Percentiles rank a stretch among this genome's conserved stretches.
phyloP scores from a whole-genome alignment of 2,113 vertebrate genomes.

The Gadus macrocephalus region DNA sequence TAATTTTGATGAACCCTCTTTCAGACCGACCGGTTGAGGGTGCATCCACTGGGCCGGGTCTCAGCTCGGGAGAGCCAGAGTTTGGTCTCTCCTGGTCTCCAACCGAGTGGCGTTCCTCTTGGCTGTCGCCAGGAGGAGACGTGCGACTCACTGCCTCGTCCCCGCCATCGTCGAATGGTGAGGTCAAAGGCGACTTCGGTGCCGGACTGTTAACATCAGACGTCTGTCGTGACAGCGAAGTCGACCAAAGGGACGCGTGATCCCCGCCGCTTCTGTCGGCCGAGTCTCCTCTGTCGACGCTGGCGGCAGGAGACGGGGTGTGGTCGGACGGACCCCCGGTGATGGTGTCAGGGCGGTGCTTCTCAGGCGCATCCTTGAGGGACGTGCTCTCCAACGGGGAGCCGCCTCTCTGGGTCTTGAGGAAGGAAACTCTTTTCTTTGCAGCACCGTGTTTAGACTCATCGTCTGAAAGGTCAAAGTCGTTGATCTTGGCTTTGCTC shows the following conservation, averaged over 20 bases:
- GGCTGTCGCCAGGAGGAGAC: neutral
- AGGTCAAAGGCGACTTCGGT: slow-evolving; percentile 26
- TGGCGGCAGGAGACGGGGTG: neutral
- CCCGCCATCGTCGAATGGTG: slow-evolving; percentile 33
- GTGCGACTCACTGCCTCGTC: slow-evolving; percentile 15
- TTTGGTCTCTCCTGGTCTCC: slow-evolving; percentile 28
- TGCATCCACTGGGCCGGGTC: slow-evolving; percentile 41
- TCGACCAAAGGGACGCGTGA: slow-evolving; percentile 6
- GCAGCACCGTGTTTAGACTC: slow-evolving; percentile 64
- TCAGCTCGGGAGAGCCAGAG: slow-evolving; percentile 53
- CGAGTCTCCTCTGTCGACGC: slow-evolving; percentile 20
- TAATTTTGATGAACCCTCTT: neutral
- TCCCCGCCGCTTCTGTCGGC: slow-evolving; percentile 24
- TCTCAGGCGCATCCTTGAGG: slow-evolving; percentile 20
- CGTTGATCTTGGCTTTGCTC: slow-evolving; percentile 58
- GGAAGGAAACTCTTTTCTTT: slow-evolving; percentile 71
- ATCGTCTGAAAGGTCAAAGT: slow-evolving; percentile 74
- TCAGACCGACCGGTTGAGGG: slow-evolving; percentile 64
- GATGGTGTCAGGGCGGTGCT: neutral
- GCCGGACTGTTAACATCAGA: too few species aligned
- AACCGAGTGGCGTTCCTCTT: slow-evolving; percentile 6
- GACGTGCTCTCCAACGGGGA: slow-evolving; percentile 13
- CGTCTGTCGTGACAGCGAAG: neutral
- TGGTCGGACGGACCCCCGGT: neutral
- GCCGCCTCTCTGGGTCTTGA: slow-evolving; percentile 66